Evolutionary conservation across 2,797 vertebrate species (phyloP).

Genomic region (Ispidina picta): DNA sequence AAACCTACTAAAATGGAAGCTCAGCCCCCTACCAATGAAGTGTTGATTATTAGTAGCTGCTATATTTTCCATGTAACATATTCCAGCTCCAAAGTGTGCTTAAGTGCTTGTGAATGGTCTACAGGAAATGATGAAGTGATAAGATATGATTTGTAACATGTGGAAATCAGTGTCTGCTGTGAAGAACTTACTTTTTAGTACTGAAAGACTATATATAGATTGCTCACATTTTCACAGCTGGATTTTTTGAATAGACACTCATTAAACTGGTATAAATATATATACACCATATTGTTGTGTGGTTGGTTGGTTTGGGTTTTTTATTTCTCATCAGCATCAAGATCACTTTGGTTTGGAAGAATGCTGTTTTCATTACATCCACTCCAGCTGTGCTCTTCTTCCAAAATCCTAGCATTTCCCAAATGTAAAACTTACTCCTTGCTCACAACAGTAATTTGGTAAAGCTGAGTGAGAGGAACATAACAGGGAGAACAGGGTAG

Average conservation of each 20-base stretch:
- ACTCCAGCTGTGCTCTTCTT: conserved; percentile 66
- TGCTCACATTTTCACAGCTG: conserved; percentile 66
- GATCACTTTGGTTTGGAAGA: conserved; percentile 40
- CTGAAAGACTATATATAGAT: conserved; percentile 11
- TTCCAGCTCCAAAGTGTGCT: neutral
- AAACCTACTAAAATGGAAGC: neutral
- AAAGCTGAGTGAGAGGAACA: neutral
- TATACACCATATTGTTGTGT: neutral
- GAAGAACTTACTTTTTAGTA: conserved; percentile 18
- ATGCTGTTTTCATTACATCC: conserved; percentile 30
- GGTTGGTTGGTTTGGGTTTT: no score
- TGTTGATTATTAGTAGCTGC: neutral
- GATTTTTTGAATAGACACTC: conserved; percentile 57
- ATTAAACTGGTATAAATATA: conserved; percentile 57
- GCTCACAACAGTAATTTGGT: neutral
- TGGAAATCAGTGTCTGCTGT: conserved; percentile 21
- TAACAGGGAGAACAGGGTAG: neutral
- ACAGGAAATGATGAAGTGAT: conserved; percentile 20
- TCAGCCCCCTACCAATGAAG: neutral
- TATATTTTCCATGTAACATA: neutral
- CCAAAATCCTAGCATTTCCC: conserved; percentile 12
- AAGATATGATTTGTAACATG: neutral
- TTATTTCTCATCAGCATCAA: conserved; percentile 10
- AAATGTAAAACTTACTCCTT: conserved; percentile 21
- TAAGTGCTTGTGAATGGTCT: neutral